A percentile compares a stretch with the other conserved stretches of the same genome.
Evolutionary conservation across 1,140 invertebrate species (phyloP).

Genomic region (Drosophila littoralis): DNA sequence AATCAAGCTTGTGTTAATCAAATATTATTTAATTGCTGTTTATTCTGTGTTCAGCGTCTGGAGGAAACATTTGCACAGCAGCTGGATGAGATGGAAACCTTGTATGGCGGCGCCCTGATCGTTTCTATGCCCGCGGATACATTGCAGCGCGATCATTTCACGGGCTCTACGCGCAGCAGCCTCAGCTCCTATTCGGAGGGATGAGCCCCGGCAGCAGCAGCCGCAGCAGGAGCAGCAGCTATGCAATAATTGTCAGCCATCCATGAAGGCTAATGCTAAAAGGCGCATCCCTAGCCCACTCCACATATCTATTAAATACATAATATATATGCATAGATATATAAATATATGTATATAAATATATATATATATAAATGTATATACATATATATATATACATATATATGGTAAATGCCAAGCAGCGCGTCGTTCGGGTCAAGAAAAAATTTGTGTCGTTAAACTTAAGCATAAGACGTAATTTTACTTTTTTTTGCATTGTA

Average conservation of each 20-base stretch:
- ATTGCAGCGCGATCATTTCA: constrained; percentile 85
- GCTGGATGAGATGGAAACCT: constrained; percentile 92
- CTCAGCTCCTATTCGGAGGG: constrained; percentile 86
- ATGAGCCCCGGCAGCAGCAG: constrained; percentile 34
- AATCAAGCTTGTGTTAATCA: constrained; percentile 8
- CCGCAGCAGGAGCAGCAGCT: constrained; percentile 43
- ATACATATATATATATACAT: constrained; percentile 41
- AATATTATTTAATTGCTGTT: constrained; percentile 14
- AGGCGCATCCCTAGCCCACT: constrained; percentile 25
- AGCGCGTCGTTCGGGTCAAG: constrained; percentile 55
- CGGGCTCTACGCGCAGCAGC: constrained; percentile 89
- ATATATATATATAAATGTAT: constrained; percentile 34
- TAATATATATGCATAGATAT: constrained; percentile 27
- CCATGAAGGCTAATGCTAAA: constrained; percentile 56
- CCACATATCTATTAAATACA: constrained; percentile 36
- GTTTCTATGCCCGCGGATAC: constrained; percentile 87
- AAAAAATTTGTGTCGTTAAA: constrained; percentile 66
- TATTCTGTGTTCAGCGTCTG: constrained; percentile 87
- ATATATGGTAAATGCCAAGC: constrained; percentile 54
- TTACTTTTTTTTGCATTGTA: constrained; percentile 73
- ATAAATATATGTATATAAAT: constrained; percentile 47
- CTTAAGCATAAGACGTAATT: constrained; percentile 67
- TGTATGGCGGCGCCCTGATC: constrained; percentile 87
- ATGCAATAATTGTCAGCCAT: constrained; percentile 69
- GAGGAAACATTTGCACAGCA: constrained; percentile 94